Conservation (phyloP, 2,888 invertebrate species). For the Melanostoma mellinum region DNA sequence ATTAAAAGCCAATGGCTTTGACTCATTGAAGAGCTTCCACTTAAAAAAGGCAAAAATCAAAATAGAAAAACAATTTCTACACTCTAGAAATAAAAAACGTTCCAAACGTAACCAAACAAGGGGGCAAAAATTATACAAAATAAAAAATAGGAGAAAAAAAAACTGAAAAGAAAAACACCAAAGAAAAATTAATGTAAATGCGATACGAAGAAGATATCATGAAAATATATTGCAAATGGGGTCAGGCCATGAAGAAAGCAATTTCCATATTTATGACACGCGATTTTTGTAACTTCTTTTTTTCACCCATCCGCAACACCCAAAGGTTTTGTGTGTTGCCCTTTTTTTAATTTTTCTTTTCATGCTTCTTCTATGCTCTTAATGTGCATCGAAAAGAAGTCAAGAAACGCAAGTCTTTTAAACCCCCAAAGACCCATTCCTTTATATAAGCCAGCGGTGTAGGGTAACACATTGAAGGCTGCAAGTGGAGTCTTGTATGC, state of each 20-base stretch:
- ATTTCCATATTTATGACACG: constrained; percentile 73
- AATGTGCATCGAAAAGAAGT: constrained; percentile 65
- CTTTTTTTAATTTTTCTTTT: constrained; percentile 16
- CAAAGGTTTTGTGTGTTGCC: constrained; percentile 15
- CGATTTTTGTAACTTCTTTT: constrained; percentile 56
- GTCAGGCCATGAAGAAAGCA: constrained; percentile 71
- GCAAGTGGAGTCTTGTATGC: constrained; percentile 19
- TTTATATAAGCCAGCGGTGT: background rate
- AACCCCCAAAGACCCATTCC: constrained; percentile 27
- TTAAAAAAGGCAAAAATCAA: background rate
- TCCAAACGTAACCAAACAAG: background rate
- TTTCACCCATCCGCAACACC: background rate
- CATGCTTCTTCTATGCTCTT: constrained; percentile 54
- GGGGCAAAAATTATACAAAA: background rate
- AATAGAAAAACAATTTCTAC: background rate
- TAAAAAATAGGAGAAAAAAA: constrained; percentile 28
- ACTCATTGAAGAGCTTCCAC: too few relatives aligned
- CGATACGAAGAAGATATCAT: constrained; percentile 72
- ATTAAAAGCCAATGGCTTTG: too few relatives aligned
- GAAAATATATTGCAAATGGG: constrained; percentile 72
- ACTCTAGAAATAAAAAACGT: background rate
- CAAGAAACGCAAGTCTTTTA: constrained; percentile 46
- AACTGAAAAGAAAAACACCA: constrained; percentile 28
- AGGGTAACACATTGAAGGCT: background rate
- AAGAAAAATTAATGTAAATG: constrained; percentile 71